These are phyloP conservation scores for Sceloporus tristichus DNA, from an alignment of 2,113 vertebrate species.

Conservation along the genomic window DNA sequence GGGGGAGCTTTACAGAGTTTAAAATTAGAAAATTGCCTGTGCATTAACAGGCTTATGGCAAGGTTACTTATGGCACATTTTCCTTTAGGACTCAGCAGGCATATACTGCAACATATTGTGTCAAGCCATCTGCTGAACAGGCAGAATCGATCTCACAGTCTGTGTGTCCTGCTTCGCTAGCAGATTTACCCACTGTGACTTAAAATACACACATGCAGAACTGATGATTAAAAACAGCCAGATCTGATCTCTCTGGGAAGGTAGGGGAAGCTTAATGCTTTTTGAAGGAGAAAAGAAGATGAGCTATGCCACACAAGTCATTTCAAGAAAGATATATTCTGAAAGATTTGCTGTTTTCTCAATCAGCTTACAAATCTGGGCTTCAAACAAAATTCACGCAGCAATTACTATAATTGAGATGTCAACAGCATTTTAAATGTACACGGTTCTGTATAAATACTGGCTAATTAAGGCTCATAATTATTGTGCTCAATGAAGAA, in stretches of 20 bases:
- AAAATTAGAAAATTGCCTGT: conserved; percentile 55
- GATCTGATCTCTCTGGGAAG: conserved; percentile 62
- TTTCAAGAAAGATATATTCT: conserved; percentile 49
- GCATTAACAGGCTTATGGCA: conserved; percentile 60
- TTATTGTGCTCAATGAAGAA: conserved; percentile 27
- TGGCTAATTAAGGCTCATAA: conserved; percentile 55
- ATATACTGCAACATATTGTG: conserved; percentile 40
- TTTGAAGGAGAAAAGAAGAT: conserved; percentile 46
- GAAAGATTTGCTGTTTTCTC: conserved; percentile 52
- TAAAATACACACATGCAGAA: conserved; percentile 51
- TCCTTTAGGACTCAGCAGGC: conserved; percentile 66
- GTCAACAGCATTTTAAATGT: conserved; percentile 34
- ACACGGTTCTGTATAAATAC: conserved; percentile 54
- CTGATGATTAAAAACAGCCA: conserved; percentile 72
- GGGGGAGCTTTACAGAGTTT: conserved; percentile 49
- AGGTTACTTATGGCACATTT: conserved; percentile 63
- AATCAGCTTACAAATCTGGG: conserved; percentile 46
- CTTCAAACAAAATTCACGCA: conserved; percentile 52
- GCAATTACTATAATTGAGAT: conserved; percentile 63
- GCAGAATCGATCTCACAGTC: conserved; percentile 52
- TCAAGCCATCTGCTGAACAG: conserved; percentile 66
- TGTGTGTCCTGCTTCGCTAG: conserved; percentile 60
- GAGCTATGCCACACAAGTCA: conserved; percentile 40
- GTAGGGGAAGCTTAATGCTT: conserved; percentile 48
- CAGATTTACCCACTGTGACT: conserved; percentile 68